phyloP scores from a whole-genome alignment of 1,140 invertebrate species.

The Bombus soroeensis region DNA sequence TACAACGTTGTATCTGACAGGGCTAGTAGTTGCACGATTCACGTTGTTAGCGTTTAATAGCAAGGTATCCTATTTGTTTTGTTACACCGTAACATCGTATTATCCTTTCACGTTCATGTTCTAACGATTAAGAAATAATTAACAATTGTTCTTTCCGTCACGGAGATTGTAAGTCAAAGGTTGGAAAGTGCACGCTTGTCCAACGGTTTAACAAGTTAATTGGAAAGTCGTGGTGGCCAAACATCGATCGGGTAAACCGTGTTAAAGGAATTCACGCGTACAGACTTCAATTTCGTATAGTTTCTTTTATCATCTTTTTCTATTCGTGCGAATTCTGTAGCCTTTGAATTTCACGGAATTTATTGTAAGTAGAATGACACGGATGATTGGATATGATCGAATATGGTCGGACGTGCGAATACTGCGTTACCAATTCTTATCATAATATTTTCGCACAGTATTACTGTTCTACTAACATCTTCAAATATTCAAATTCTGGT shows the following conservation, averaged over 20 bases:
- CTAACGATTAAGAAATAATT: not conserved
- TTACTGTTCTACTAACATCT: no score
- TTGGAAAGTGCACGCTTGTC: not conserved
- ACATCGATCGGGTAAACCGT: not conserved
- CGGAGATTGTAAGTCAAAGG: not conserved
- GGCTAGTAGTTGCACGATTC: not conserved
- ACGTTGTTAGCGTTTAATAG: not conserved
- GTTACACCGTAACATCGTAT: not conserved
- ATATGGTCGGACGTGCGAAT: conserved; percentile 6
- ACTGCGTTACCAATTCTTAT: not conserved
- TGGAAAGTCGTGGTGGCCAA: not conserved
- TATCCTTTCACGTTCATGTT: not conserved
- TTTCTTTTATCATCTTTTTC: not conserved
- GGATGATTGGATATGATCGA: no score
- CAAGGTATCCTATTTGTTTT: no score
- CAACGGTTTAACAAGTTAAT: not conserved
- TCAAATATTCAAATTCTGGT: not conserved
- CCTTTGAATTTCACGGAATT: not conserved
- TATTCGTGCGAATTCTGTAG: not conserved
- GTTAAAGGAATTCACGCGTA: not conserved
- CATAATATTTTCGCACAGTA: not conserved
- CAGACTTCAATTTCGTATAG: conserved; percentile 9
- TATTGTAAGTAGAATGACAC: conserved; percentile 7
- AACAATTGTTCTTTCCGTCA: not conserved
- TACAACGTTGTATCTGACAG: not conserved